Percentiles rank a stretch among this genome's conserved stretches.
phyloP scores from a whole-genome alignment of 2,113 vertebrate genomes.

The Syngnathus scovelli region DNA sequence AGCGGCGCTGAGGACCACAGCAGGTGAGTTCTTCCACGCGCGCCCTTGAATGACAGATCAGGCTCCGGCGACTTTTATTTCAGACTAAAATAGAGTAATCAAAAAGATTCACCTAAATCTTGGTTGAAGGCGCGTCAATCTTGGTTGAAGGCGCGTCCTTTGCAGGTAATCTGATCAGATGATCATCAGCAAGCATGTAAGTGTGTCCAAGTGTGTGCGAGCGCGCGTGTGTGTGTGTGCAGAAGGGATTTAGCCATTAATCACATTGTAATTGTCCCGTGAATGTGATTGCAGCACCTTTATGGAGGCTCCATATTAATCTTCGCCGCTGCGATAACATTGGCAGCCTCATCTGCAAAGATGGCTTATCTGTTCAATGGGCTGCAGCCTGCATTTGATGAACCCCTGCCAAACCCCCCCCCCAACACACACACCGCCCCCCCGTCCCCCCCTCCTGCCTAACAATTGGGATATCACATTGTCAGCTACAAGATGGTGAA shows the following conservation, averaged over 20 bases:
- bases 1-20: slow-evolving; percentile 48
- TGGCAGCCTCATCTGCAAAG: slow-evolving; percentile 50
- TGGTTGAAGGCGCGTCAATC: slow-evolving; percentile 41
- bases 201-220: slow-evolving; percentile 1
- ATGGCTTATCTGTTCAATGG: slow-evolving; percentile 53
- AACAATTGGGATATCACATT: not conserved
- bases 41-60: not conserved
- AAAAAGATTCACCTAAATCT: no score
- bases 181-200: not conserved
- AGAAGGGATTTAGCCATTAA: slow-evolving; percentile 42
- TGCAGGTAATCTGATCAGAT: slow-evolving; percentile 49
- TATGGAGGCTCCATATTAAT: not conserved
- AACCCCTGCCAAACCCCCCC: not conserved
- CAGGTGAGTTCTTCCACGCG: slow-evolving; percentile 62
- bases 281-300: slow-evolving; percentile 14
- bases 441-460: not conserved
- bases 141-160: slow-evolving; percentile 51
- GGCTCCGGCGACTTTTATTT: not conserved
- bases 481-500: not conserved
- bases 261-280: slow-evolving; percentile 56
- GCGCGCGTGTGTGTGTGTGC: not conserved
- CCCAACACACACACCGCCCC: not conserved
- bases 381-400: slow-evolving; percentile 21
- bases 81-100: no score
- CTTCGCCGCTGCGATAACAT: slow-evolving; percentile 31